These are phyloP conservation scores for Gobio gobio DNA, from an alignment of 2,113 vertebrate genomes.

Conservation along the genomic window DNA sequence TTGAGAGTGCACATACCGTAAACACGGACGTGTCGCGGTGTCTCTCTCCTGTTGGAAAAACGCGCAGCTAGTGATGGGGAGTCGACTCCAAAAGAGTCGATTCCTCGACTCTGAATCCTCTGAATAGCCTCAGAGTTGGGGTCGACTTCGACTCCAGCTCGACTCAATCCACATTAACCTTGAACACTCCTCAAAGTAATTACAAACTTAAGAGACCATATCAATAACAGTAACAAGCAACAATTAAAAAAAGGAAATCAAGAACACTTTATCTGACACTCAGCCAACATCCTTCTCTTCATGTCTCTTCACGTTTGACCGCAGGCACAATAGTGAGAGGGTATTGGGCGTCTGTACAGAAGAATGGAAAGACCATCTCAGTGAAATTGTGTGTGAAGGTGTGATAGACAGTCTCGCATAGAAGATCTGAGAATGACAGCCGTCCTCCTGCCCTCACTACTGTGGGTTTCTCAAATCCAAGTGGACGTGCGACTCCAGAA, in stretches of 20 bases:
- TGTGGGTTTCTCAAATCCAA: background rate
- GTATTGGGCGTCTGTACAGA: background rate
- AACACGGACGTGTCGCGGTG: no score
- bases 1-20: no score
- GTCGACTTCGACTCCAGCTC: no score
- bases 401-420: background rate
- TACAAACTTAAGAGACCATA: background rate
- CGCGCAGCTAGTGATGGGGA: no score
- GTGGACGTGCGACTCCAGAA: background rate
- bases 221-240: background rate
- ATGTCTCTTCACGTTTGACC: background rate
- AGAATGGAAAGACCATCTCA: constrained; percentile 46
- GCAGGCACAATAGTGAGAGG: constrained; percentile 2
- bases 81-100: no score
- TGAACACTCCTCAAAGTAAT: background rate
- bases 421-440: constrained; percentile 38
- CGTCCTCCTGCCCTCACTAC: constrained; percentile 28
- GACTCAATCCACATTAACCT: background rate
- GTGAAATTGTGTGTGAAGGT: constrained; percentile 1
- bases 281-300: background rate
- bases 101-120: no score
- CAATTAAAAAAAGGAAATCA: background rate
- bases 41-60: no score
- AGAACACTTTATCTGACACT: background rate
- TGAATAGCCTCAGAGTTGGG: no score